Evolutionary conservation across 2,113 vertebrate genomes (phyloP), one percentile per base, ranked within the genome.

Genomic region (Boulengeromyrus knoepffleri): DNA sequence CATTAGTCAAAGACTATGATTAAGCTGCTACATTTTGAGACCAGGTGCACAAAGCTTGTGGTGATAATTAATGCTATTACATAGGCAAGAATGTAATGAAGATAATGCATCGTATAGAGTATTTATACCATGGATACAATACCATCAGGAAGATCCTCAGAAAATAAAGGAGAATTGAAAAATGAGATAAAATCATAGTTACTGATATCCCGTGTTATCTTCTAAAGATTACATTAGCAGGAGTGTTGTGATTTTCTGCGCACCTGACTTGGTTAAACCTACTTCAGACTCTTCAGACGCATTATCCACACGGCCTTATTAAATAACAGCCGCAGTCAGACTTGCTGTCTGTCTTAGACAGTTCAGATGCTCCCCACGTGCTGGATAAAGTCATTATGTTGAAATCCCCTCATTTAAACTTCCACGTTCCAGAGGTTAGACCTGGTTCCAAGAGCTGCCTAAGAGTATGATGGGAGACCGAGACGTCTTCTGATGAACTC

Each of bases 1-100:
- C 85, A 87, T 87, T 87, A 53, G 85, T 53, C 85, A n/a, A 87
- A 56, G 85, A 56, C 85, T 87, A 56, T 87, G 85, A 87, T 87
- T 56, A 87, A 87, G 50, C 85, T 87, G 85, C 47, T 87, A 87
- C 15, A 56, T 12, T 53, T 36, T 53, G 50, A 87, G 85, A 56
- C 85, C 85, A 87, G 85, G 50, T 87, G 85, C 13, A 19, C 27
- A 19, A 87, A 19, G 19, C 49, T 87, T 39, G 50, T 21, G 50
- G 85, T 87, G 6, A 56, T 87, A 87, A 87, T 87, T 87, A 87
- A 87, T 87, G 6, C 31, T 56, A 3, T 36, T 52, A 87, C 27
- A 53, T 36, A 56, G 47, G 27, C 85, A 87, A 27, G 24, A 56
- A 21, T 53, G 49, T 56, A 87, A 87, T 87, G 53, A 42, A 9